Base-by-base conservation (phyloP, 2,797 vertebrate genomes). In the Poecilia wingei region DNA sequence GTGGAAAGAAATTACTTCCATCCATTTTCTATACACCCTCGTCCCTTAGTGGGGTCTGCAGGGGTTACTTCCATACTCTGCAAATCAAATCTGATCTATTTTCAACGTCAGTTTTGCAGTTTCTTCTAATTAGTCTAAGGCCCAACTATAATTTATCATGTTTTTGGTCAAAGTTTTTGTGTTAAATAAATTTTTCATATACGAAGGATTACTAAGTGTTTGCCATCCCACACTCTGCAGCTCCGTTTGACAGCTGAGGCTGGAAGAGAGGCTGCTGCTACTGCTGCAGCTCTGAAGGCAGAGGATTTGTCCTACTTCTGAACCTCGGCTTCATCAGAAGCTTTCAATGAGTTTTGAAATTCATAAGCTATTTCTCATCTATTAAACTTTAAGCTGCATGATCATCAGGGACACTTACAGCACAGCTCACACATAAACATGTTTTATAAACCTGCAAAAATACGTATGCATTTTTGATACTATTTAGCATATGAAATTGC, bases 221-320 rank as follows among this genome's bases (percentile, higher is more conserved):
- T 55, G 81, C 78, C 43, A 25, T 78, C 28, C 72, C 74, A 31
- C 70, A 45, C 16, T 74, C 79, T 75, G 45, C 78, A 88, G 79
- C 25, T 86, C n/a, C n/a, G 68, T 86, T 55, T 88, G 85, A 91
- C 89, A 86, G 86, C 87, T 78, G 83, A 78, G 82, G 78, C 79
- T 47, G 46, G 46, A 47, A 47, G 1, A 1, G 16, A 18, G 14
- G 46, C 46, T 18, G 46, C 46, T 4, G 14, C 13, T 4, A 4
- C 45, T 46, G 14, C 14, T 4, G 14, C 72, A 70, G 77, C 88
- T 88, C 87, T 78, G 79, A 82, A 78, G 86, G 81, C 82, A 89
- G 79, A 76, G 74, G 86, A 92, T 45, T 79, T 89, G 91, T 90
- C 91, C 93, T 91, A 91, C 85, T 94, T 93, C 86, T 86, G 75